Evolutionary conservation across 1,140 invertebrate genomes (phyloP), one percentile per base, ranked within the genome.

Genomic region (Drosophila repleta): DNA sequence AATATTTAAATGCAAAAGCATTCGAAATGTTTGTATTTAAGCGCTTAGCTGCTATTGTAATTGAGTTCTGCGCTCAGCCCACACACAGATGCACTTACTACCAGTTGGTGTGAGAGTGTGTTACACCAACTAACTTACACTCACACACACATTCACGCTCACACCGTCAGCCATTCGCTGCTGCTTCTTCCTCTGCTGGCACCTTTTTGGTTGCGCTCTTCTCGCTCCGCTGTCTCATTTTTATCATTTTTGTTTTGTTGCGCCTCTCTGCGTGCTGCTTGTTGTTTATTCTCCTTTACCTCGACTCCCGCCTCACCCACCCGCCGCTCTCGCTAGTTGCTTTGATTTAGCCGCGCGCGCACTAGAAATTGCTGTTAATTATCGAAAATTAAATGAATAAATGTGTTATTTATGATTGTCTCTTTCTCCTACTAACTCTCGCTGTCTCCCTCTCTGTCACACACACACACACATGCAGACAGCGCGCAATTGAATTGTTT

Each of bases 311-410:
- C 45, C 56, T 62, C 61, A 43, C 79, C 65, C 75, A 58, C 21
- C 21, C 17, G 17, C 39, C 29, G 24, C 67, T 48, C 69, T 61
- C 41, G 46, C 29, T 66, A 72, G 51, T 69, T 70, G 46, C 81
- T 85, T 87, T 85, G 82, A 85, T 85, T 82, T 72, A 88, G 82
- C 82, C 82, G 82, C 83, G 60, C 81, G 82, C 81, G 81, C 81
- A 84, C 53, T 69, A 69, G 73, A 80, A 85, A 74, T 85, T 85
- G 63, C 56, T 85, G 76, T 77, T 80, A 80, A 80, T 85, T 84
- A 74, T 79, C 56, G 76, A 45, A 74, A 62, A 63, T 74, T 74
- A 63, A 69, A 62, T 61, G 57, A 57, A 69, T 74, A 71, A 65
- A 72, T 74, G 68, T 76, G 61, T 74, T 74, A 74, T 74, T 62